Percentiles rank a stretch among this genome's conserved stretches.
phyloP scores from a whole-genome alignment of 1,140 invertebrate genomes.

The Caligus rogercresseyi region DNA sequence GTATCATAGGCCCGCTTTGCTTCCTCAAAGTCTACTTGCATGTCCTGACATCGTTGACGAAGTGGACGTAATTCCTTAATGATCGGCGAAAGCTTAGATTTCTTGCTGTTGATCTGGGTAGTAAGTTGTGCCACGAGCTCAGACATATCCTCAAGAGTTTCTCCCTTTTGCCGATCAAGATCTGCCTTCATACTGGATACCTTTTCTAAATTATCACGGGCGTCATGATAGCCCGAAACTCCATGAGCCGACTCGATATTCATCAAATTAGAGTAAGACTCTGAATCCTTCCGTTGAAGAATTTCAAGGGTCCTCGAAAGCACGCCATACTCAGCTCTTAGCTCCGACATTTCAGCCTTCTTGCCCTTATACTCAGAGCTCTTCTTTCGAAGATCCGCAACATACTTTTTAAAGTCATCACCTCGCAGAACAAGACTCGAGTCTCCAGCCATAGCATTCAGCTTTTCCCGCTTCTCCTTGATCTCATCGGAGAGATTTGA shows the following conservation, averaged over 20 bases:
- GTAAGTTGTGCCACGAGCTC: constrained; percentile 37
- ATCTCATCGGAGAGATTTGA: constrained; percentile 38
- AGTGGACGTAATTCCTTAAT: constrained; percentile 44
- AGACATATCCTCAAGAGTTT: constrained; percentile 39
- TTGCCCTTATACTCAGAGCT: constrained; percentile 60
- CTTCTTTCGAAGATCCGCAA: constrained; percentile 52
- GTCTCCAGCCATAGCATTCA: constrained; percentile 36
- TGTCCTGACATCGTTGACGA: constrained; percentile 36
- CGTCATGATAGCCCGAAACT: constrained; percentile 34
- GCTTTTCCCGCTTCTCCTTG: constrained; percentile 33
- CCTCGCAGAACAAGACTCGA: constrained; percentile 42
- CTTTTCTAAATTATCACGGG: constrained; percentile 38
- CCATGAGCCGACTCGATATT: constrained; percentile 31
- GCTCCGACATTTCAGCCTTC: constrained; percentile 46
- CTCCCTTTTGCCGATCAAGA: constrained; percentile 38
- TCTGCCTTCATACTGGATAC: constrained; percentile 38
- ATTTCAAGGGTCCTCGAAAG: constrained; percentile 43
- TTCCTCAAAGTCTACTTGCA: constrained; percentile 39
- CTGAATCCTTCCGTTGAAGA: constrained; percentile 33
- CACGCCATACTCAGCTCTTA: constrained; percentile 48
- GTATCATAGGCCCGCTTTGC: constrained; percentile 40
- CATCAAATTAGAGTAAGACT: constrained; percentile 33
- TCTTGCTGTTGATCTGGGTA: constrained; percentile 37
- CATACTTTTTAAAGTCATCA: constrained; percentile 65
- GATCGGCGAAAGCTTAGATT: constrained; percentile 40